Conservation (phyloP, 2,797 vertebrate species). For the Cyclura pinguis region DNA sequence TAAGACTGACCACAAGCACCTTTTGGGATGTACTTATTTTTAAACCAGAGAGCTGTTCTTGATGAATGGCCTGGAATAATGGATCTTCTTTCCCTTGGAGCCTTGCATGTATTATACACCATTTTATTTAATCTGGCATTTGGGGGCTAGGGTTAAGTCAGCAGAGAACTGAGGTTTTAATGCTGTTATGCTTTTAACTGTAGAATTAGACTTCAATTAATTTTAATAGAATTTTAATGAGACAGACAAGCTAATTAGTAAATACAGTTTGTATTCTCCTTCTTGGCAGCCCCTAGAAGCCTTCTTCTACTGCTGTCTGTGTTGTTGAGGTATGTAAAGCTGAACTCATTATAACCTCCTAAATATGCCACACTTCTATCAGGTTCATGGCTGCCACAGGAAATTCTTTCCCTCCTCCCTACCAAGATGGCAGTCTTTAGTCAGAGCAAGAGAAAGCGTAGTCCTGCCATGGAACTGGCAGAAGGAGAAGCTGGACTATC, state of each 20-base stretch:
- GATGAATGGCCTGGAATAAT: neutral
- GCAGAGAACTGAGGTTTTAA: neutral
- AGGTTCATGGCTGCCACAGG: neutral
- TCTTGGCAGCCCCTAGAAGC: neutral
- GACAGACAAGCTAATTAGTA: neutral
- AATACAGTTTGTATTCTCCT: neutral
- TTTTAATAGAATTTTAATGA: conserved; percentile 15
- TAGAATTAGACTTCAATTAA: conserved; percentile 13
- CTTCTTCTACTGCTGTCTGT: neutral
- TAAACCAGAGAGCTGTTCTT: neutral
- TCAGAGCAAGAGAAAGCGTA: too few relatives aligned
- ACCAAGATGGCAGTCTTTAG: too few relatives aligned
- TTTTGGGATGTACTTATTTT: neutral
- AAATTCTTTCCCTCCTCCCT: neutral
- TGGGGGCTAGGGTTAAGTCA: neutral
- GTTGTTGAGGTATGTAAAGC: neutral
- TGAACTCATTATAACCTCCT: neutral
- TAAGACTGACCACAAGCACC: too few relatives aligned
- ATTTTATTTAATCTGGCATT: conserved; percentile 2
- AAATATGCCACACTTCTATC: neutral
- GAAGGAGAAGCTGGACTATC: too few relatives aligned
- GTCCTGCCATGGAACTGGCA: too few relatives aligned
- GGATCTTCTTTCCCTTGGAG: neutral
- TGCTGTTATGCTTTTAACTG: neutral
- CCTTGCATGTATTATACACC: neutral